Conservation (phyloP, 2,113 vertebrate genomes). For the Pelecanus crispus region DNA sequence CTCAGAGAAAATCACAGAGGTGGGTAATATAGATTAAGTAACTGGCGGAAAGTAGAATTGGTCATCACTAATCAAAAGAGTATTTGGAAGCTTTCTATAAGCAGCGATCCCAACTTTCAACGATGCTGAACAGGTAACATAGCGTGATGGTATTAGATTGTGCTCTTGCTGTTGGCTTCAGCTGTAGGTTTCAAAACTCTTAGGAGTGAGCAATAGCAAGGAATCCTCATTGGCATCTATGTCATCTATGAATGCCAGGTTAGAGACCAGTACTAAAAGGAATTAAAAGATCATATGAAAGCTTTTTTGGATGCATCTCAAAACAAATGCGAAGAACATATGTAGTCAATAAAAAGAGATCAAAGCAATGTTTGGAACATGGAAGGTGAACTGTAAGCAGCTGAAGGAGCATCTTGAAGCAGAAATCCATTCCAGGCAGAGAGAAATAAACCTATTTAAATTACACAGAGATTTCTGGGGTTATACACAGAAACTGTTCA, state of each 20-base stretch:
- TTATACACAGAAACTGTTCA: neutral
- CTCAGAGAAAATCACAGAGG: neutral
- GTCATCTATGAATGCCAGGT: neutral
- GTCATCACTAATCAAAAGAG: neutral
- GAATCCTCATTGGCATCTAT: neutral
- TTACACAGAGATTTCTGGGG: neutral
- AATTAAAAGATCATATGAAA: neutral
- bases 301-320: neutral
- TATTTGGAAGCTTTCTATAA: neutral
- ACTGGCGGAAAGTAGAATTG: neutral
- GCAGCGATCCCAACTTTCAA: neutral
- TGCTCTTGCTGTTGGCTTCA: neutral
- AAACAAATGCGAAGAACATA: neutral
- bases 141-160: neutral
- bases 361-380: neutral
- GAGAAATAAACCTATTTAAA: neutral
- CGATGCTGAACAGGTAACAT: neutral
- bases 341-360: neutral
- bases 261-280: neutral
- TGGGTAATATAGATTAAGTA: neutral
- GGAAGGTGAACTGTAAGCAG: neutral
- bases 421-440: neutral
- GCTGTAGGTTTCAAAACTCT: neutral
- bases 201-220: neutral
- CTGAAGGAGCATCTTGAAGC: slow-evolving; percentile 5